Evolutionary conservation across 2,113 vertebrate genomes (phyloP), one percentile per base, ranked within the genome.

Genomic region (Charina bottae): DNA sequence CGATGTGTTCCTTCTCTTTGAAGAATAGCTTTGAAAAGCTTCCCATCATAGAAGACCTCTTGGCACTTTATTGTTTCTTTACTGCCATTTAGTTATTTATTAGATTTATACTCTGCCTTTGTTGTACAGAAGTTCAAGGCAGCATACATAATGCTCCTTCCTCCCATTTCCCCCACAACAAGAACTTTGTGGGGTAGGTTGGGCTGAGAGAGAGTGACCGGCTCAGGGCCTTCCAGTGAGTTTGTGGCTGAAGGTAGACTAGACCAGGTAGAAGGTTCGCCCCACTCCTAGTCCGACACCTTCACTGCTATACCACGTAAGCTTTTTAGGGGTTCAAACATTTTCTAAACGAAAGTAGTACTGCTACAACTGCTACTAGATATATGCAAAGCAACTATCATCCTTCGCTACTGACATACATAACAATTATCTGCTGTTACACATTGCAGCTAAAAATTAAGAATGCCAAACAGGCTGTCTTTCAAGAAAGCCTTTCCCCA

Each of bases 361-460:
- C 68, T 78, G 37, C 72, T 42, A 37, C 68, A 37, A 72, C 12
- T 8, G n/a, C n/a, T 72, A 68, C 15, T 68, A 68, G 28, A 68
- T 33, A 37, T 72, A 33, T 78, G 6, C 72, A 78, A 78, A 78
- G 33, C 17, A 78, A 78, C 33, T 8, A 78, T 37, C 17, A 78
- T 21, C 33, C 17, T 78, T 42, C 37, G 2, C 33, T 78, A 78
- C 28, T 78, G 68, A 78, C 15, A 19, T 37, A 78, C 13, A 72
- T 72, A 72, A 68, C 26, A 72, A n/a, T 33, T 10, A 89, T 28
- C 8, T 54, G 17, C 3, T 33, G 24, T 42, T 59, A 28, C 24
- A 89, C 24, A 89, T n/a, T 60, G 3, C 68, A 90, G 54, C 84
- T 28, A 58, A 83, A 90, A 83, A 83, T 15, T 21, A 89, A 78